Evolutionary conservation across 1,140 invertebrate genomes (phyloP), one percentile per base, ranked within the genome.

Genomic region (Stegodyphus dumicola): DNA sequence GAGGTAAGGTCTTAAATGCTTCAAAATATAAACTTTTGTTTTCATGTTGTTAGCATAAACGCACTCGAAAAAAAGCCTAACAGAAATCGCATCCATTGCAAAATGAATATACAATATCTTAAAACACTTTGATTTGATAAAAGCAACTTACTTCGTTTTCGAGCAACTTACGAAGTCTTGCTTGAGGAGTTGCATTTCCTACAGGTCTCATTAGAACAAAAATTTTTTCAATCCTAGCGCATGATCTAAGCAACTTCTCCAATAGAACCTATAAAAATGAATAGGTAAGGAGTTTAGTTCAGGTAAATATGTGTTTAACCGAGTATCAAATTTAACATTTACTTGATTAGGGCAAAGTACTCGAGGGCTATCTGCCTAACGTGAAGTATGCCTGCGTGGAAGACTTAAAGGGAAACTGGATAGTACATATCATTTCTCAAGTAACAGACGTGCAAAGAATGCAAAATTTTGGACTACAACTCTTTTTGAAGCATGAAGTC

Each of bases 231-330:
- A 96, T 89, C 0, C 92, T 92, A 15, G 93, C 92, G 90, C 95
- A 96, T 48, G 93, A 93, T 65, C 95, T 90, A n/a, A 96, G 90
- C 5, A 97, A 90, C 90, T 96, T 97, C 91, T 96, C 95, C 56
- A 96, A 89, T 0, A 96, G 90, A 6, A 88, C 88, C 88, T 88
- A 95, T 87, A 77, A 18, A 49, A 48, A 67, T 2, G 15, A 10
- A 60, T 10, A 60, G 1, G 56, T 33, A 33, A 33, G 33, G 33
- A 33, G 33, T 33, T 33, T 33, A 33, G 33, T 33, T 33, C 33
- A 33, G 33, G 33, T 33, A 33, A 33, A 33, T 33, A 1, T 33
- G 33, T 33, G 33, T 33, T 33, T 3, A 33, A 33, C n/a, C n/a
- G 33, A 3, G 33, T 33, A 33, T 33, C 33, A 33, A 33, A 33